Evolutionary conservation across 2,888 invertebrate species (phyloP).

Genomic region (Steinernema scapterisci): DNA sequence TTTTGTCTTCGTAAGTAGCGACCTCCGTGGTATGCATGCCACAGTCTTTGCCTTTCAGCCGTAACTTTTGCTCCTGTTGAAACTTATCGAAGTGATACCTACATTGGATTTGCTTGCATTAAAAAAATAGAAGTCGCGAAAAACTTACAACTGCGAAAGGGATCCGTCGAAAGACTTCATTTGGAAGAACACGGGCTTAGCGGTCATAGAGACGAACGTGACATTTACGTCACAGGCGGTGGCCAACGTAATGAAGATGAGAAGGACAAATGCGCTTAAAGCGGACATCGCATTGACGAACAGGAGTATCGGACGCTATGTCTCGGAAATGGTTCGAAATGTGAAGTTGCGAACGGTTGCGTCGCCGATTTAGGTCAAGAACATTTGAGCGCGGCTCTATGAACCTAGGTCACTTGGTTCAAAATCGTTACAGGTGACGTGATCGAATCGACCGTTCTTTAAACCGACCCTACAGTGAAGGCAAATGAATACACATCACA

Average conservation of each 20-base stretch:
- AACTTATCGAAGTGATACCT: conserved; percentile 14
- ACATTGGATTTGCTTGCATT: background rate
- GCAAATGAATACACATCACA: too few species aligned
- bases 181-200: conserved; percentile 28
- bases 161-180: conserved; percentile 25
- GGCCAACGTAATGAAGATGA: background rate
- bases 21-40: conserved; percentile 20
- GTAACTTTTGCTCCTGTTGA: conserved; percentile 11
- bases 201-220: background rate
- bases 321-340: background rate
- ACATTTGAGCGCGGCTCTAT: background rate
- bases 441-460: too few species aligned
- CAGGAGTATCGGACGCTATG: too few species aligned
- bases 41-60: conserved; percentile 10
- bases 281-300: background rate
- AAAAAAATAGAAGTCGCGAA: background rate
- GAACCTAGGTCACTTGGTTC: background rate
- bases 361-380: background rate
- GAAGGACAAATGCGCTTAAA: background rate
- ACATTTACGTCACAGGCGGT: conserved; percentile 9
- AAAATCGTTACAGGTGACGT: too few species aligned
- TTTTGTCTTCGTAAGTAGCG: background rate
- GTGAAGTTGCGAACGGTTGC: conserved; percentile 15
- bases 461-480: too few species aligned
- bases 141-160: background rate